Percentiles rank a stretch among this genome's conserved stretches.
Conservation (phyloP, 2,797 vertebrate genomes). For the Chelon auratus region DNA sequence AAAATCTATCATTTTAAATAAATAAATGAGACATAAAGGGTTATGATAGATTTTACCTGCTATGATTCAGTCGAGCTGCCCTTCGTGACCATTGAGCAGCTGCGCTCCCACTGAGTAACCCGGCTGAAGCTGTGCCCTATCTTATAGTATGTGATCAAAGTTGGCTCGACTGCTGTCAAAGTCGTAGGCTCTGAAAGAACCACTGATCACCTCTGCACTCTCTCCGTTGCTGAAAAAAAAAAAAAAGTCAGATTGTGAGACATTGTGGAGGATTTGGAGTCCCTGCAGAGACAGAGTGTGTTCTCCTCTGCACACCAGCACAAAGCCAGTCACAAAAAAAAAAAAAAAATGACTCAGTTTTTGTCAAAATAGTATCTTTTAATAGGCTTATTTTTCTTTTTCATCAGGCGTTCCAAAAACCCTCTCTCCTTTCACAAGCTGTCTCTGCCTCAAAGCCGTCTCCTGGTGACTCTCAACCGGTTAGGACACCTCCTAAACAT, state of each 20-base stretch:
- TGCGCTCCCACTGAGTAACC: neutral
- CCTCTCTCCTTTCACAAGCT: neutral
- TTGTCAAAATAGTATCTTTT: constrained; percentile 24
- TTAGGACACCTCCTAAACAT: constrained; percentile 5
- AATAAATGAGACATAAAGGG: constrained; percentile 1
- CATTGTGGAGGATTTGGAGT: constrained; percentile 1
- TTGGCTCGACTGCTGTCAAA: constrained; percentile 25
- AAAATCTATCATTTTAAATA: neutral
- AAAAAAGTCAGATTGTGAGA: constrained; percentile 4
- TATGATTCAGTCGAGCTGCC: constrained; percentile 2
- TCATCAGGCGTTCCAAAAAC: constrained; percentile 3
- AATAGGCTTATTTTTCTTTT: constrained; percentile 4
- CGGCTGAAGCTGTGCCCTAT: neutral
- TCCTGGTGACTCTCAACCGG: neutral
- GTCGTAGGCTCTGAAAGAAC: constrained; percentile 16
- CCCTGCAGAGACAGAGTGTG: constrained; percentile 17
- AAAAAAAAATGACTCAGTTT: neutral
- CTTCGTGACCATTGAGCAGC: constrained; percentile 3
- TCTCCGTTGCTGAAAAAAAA: neutral
- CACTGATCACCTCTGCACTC: neutral
- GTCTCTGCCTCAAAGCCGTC: neutral
- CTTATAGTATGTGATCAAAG: constrained; percentile 2
- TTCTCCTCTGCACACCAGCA: neutral
- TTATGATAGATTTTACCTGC: neutral
- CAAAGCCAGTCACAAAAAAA: constrained; percentile 4